Conservation (phyloP, 2,113 vertebrate genomes). For the Larimichthys polyactis region DNA sequence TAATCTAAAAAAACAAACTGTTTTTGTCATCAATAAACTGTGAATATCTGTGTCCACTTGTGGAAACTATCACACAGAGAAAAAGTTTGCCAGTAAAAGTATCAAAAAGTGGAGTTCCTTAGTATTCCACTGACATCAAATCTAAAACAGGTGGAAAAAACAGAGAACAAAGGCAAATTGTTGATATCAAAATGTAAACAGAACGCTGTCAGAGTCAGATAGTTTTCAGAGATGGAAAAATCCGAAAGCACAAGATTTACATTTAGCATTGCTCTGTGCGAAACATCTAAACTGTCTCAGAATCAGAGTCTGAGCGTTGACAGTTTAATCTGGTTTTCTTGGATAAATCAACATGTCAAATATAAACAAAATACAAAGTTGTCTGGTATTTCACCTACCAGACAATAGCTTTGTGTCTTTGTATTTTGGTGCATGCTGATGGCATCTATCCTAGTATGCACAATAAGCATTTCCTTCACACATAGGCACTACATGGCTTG, state of each 20-base stretch:
- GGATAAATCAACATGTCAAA: conserved; percentile 14
- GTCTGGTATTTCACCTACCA: not conserved
- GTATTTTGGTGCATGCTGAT: not conserved
- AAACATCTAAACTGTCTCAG: conserved; percentile 15
- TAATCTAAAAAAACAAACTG: not conserved
- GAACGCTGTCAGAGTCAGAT: not conserved
- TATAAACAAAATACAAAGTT: not conserved
- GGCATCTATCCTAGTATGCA: conserved; percentile 2
- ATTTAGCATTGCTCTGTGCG: conserved; percentile 5
- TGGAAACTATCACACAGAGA: not conserved
- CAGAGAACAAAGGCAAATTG: not conserved
- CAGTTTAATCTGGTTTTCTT: conserved; percentile 26
- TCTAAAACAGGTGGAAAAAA: not conserved
- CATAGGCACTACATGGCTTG: conserved; percentile 1
- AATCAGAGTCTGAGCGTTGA: conserved; percentile 11
- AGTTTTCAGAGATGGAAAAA: conserved; percentile 44
- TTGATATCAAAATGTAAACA: conserved; percentile 21
- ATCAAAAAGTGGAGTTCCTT: not conserved
- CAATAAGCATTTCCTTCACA: conserved; percentile 24
- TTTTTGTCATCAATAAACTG: conserved; percentile 20
- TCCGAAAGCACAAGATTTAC: conserved; percentile 40
- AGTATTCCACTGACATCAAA: not conserved
- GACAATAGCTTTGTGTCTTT: too few relatives aligned
- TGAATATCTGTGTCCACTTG: not conserved
- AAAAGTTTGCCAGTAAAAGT: not conserved